Evolutionary conservation across 2,888 invertebrate species (phyloP).

Genomic region (Cephus sareptanus): DNA sequence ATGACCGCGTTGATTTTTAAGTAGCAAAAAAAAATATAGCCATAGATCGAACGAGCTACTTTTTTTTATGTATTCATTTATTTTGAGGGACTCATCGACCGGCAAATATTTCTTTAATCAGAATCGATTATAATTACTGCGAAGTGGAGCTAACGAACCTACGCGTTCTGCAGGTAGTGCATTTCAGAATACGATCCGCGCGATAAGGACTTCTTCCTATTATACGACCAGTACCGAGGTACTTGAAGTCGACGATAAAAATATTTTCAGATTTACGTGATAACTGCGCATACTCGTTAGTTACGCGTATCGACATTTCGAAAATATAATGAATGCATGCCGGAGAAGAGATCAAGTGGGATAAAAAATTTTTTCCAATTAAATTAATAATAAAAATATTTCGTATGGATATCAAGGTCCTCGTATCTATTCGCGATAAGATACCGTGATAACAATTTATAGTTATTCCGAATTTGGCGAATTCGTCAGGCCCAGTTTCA

Average conservation of each 20-base stretch:
- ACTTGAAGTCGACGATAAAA: no score
- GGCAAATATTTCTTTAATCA: slow-evolving; percentile 25
- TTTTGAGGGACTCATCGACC: background rate
- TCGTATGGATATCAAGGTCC: background rate
- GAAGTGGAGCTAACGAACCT: background rate
- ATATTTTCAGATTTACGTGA: no score
- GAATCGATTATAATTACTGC: slow-evolving; percentile 28
- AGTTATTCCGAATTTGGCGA: background rate
- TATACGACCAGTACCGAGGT: no score
- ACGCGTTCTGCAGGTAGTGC: background rate
- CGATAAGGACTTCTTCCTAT: no score
- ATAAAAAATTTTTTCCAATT: background rate
- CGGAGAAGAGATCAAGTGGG: no score
- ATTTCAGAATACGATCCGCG: background rate
- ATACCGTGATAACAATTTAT: background rate
- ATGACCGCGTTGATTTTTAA: background rate
- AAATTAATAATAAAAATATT: background rate
- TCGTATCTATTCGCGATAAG: background rate
- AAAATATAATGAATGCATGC: no score
- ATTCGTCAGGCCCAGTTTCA: background rate
- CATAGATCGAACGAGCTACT: background rate
- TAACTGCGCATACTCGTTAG: no score
- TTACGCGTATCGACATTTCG: no score
- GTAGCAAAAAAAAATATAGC: background rate
- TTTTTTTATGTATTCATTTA: background rate